Conservation (phyloP, 2,113 vertebrate genomes). For the Danionella cerebrum region DNA sequence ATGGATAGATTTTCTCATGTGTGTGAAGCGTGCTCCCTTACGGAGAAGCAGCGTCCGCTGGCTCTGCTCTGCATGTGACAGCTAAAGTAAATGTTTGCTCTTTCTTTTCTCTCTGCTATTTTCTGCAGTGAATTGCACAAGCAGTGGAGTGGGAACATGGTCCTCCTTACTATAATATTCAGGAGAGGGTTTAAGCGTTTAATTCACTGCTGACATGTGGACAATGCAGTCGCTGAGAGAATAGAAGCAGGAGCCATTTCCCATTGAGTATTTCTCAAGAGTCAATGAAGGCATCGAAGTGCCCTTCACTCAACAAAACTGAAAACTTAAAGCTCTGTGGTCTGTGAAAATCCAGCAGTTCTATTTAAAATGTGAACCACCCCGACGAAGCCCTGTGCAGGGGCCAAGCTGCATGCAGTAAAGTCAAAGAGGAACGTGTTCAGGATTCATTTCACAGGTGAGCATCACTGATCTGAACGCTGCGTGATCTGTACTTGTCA, state of each 20-base stretch:
- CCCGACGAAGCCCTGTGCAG: too few relatives aligned
- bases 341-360: conserved; percentile 22
- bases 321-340: conserved; percentile 31
- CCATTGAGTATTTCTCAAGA: conserved; percentile 42
- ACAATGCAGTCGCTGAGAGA: conserved; percentile 15
- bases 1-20: background rate
- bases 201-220: conserved; percentile 44
- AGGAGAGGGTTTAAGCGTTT: conserved; percentile 16
- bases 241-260: background rate
- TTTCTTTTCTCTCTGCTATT: conserved; percentile 1
- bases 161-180: background rate
- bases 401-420: too few relatives aligned
- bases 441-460: too few relatives aligned
- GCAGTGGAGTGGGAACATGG: conserved; percentile 1
- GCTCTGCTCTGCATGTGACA: conserved; percentile 1
- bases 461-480: too few relatives aligned
- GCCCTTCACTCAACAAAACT: conserved; percentile 36
- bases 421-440: too few relatives aligned
- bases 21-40: background rate
- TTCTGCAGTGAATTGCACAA: background rate
- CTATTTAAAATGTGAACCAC: too few relatives aligned
- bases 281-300: background rate
- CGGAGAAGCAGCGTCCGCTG: background rate
- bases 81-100: conserved; percentile 15
- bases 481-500: too few relatives aligned